Conservation (phyloP, 1,140 invertebrate genomes). For the Brachionus rotundiformis region DNA sequence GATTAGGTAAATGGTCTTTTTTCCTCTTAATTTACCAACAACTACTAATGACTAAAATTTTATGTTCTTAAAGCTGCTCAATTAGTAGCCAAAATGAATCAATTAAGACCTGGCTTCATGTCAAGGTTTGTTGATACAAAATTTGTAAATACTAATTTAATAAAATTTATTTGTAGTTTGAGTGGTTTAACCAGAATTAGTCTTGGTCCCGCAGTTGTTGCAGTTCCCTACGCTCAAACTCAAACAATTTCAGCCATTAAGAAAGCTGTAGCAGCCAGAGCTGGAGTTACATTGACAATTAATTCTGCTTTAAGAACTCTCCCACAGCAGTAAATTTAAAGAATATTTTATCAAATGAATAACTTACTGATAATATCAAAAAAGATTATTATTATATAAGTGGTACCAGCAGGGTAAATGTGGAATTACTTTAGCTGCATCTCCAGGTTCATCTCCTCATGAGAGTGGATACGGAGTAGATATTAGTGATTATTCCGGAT, state of each 20-base stretch:
- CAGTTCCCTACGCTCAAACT: constrained; percentile 13
- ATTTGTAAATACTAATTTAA: not conserved
- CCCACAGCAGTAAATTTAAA: constrained; percentile 14
- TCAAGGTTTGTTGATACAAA: not conserved
- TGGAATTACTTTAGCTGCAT: constrained; percentile 33
- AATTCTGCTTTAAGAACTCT: constrained; percentile 28
- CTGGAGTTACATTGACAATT: constrained; percentile 10
- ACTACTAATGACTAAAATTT: not conserved
- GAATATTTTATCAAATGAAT: not conserved
- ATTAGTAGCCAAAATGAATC: constrained; percentile 15
- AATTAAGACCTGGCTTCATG: constrained; percentile 23
- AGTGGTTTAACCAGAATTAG: constrained; percentile 9
- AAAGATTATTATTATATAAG: constrained; percentile 22
- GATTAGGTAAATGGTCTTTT: not conserved
- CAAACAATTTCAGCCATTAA: not conserved
- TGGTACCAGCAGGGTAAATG: not conserved
- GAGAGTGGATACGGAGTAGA: constrained; percentile 40
- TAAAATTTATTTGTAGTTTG: not conserved
- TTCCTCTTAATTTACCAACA: not conserved
- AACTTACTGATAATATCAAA: not conserved
- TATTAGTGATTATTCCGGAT: constrained; percentile 22
- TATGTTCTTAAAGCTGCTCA: not conserved
- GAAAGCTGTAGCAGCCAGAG: not conserved
- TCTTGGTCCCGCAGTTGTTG: not conserved
- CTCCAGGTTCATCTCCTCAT: constrained; percentile 12